Evolutionary conservation across 1,140 invertebrate species (phyloP), one percentile per base, ranked within the genome.

Genomic region (Centruroides sculpturatus): DNA sequence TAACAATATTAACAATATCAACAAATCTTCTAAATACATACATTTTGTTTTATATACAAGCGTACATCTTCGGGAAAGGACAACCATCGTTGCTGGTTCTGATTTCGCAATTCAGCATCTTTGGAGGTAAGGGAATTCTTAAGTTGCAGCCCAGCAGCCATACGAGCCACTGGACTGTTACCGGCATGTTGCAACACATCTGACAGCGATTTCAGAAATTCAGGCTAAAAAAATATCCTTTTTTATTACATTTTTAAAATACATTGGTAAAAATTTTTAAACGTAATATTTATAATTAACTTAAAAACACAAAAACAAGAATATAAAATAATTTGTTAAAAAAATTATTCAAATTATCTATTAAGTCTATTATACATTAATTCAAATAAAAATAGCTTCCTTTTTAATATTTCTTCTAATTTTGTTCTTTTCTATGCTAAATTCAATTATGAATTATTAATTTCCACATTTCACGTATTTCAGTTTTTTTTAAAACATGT

Each of bases 81-180:
- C 11, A 96, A 80, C 96, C 96, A 99, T 71, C 93, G 76, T 65
- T 91, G 83, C 72, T 95, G 90, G 72, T 94, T 92, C 62, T 87
- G 82, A 55, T 77, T 71, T 75, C 88, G 89, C 57, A 93, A 76
- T 47, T 77, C 80, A 41, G 79, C 75, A 76, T 99, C 95, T 81
- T 99, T 99, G 57, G 96, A 95, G 56, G 92, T 96, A 35, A 99
- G 81, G 66, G 92, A 87, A 79, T 99, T 99, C 78, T 99, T 99
- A 10, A 99, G 80, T 75, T 99, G 96, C 54, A 99, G 77, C 68
- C 96, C 96, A 65, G 95, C 94, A 67, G 96, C 95, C 86, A 95
- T 97, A 59, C 97, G 83, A 51, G 92, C 92, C 63, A 98, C 92
- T 48, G 85, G 83, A 71, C 86, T 90, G 71, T 95, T 92, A 47